Conservation (phyloP, 2,888 invertebrate genomes). For the Lithosia quadra region DNA sequence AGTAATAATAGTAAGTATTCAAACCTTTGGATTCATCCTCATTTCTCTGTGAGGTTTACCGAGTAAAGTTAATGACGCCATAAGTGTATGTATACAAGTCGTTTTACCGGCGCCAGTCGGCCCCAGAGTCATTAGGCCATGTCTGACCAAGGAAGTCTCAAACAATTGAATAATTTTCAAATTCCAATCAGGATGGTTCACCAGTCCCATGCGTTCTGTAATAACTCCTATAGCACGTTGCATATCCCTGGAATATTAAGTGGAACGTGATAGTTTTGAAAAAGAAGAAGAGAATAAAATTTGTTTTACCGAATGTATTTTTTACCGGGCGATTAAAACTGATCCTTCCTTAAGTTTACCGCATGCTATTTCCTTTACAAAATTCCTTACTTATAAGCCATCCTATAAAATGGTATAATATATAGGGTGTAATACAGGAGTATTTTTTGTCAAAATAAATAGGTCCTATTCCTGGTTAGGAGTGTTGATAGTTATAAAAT, state of each 20-base stretch:
- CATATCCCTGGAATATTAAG: conserved; percentile 87
- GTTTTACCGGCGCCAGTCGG: conserved; percentile 96
- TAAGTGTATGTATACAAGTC: conserved; percentile 92
- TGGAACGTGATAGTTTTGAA: too few relatives aligned
- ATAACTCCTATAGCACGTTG: conserved; percentile 90
- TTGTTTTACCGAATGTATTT: too few relatives aligned
- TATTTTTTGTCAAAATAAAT: too few relatives aligned
- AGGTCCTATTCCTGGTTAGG: too few relatives aligned
- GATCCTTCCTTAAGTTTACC: too few relatives aligned
- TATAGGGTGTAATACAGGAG: too few relatives aligned
- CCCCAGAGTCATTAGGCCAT: conserved; percentile 96
- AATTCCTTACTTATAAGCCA: too few relatives aligned
- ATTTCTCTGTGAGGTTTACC: conserved; percentile 93
- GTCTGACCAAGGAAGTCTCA: conserved; percentile 95
- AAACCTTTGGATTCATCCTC: conserved; percentile 96
- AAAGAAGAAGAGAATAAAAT: too few relatives aligned
- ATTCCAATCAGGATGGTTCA: conserved; percentile 95
- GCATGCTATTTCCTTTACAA: too few relatives aligned
- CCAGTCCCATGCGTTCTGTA: conserved; percentile 88
- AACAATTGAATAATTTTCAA: conserved; percentile 94
- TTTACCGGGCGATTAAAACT: too few relatives aligned
- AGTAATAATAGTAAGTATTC: background rate
- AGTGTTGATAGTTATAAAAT: too few relatives aligned
- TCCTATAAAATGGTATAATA: too few relatives aligned
- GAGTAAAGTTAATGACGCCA: conserved; percentile 92